These are phyloP conservation scores for Heliornis fulica DNA, from an alignment of 2,113 vertebrate species.

Conservation along the genomic window DNA sequence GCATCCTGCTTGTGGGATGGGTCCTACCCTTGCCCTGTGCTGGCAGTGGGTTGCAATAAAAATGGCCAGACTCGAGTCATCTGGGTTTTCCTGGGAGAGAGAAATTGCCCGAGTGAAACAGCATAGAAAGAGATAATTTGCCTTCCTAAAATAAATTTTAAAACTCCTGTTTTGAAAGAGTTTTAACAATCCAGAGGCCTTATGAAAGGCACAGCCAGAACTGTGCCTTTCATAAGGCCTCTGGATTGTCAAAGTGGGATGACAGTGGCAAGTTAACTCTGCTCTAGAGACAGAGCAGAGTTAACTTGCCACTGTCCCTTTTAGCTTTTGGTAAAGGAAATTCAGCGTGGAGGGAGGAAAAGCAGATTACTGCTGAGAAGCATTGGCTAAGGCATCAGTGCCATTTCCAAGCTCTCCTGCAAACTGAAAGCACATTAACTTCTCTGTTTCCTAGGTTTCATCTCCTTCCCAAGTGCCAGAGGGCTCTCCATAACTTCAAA, in stretches of 20 bases:
- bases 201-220: not conserved
- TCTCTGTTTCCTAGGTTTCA: not conserved
- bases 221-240: too few species aligned
- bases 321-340: constrained; percentile 9
- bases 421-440: constrained; percentile 17
- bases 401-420: constrained; percentile 8
- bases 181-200: not conserved
- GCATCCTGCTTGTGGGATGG: not conserved
- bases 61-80: not conserved
- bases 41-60: not conserved
- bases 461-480: constrained; percentile 3
- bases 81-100: not conserved
- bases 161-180: not conserved
- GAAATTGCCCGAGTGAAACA: not conserved
- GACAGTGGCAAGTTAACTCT: too few species aligned
- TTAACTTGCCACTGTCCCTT: not conserved
- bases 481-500: not conserved
- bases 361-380: constrained; percentile 1
- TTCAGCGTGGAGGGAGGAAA: not conserved
- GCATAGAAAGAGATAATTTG: not conserved
- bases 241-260: too few species aligned
- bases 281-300: too few species aligned
- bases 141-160: not conserved
- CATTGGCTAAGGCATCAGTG: constrained; percentile 23
- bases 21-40: not conserved